Conservation (phyloP, 1,140 invertebrate genomes). For the Drosophila sturtevanti region DNA sequence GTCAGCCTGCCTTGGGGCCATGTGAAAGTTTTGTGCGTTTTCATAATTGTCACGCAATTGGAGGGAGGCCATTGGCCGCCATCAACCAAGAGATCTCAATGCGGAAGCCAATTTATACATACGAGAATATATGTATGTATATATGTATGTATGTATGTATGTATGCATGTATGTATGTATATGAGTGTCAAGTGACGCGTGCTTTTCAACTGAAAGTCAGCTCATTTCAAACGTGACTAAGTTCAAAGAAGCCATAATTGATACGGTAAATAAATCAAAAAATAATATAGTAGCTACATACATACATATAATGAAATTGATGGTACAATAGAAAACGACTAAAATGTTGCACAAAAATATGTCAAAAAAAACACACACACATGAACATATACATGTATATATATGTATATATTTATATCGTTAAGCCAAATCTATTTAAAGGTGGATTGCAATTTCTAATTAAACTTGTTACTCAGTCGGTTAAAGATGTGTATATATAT, state of each 20-base stretch:
- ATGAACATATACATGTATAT: no score
- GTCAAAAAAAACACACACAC: no score
- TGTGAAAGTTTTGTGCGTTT: conserved; percentile 36
- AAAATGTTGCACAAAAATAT: neutral
- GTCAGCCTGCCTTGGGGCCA: neutral
- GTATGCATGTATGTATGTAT: no score
- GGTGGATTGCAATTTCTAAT: no score
- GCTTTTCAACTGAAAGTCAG: neutral
- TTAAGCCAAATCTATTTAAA: no score
- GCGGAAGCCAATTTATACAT: conserved; percentile 51
- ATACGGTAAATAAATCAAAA: neutral
- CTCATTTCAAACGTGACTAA: neutral
- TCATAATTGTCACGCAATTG: conserved; percentile 58
- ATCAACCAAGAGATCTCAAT: conserved; percentile 30
- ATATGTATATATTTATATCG: no score
- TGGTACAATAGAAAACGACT: no score
- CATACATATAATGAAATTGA: neutral
- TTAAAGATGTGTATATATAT: no score
- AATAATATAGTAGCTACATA: no score
- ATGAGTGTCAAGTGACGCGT: neutral
- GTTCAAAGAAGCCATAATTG: neutral
- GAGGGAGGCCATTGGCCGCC: conserved; percentile 38
- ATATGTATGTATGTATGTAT: no score
- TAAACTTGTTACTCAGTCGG: no score
- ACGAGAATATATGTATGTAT: neutral